Base-by-base conservation (phyloP, 1,140 invertebrate species). In the Zaprionus capensis region DNA sequence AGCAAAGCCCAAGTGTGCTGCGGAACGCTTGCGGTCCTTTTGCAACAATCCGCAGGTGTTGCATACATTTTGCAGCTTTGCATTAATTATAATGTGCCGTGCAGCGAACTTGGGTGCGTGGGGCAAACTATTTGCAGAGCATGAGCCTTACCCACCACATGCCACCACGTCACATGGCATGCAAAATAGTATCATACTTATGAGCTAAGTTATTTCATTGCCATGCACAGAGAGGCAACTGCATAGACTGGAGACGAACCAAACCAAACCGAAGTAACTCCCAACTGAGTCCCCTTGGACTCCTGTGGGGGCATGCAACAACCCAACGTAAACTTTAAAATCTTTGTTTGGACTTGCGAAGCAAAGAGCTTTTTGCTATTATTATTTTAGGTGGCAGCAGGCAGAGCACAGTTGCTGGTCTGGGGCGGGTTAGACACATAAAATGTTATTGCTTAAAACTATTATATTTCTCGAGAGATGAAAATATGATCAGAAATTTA, bases 11-110 rank as follows among this genome's bases (percentile, higher is more conserved):
- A 12, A 5, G 46, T 51, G 46, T 51, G 11, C 20, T 14, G 9
- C 20, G 76, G 71, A 72, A 80, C 79, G 81, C 82, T 92, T 92
- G 88, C 68, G 91, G 91, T 92, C 91, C 83, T 88, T 91, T 91
- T 77, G 17, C 87, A 91, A 92, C 91, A 81, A 92, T 92, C 91
- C 91, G 80, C 91, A 92, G 91, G 91, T 92, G 91, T 92, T 92
- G 91, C 91, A 92, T 88, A 91, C 83, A 87, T 92, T 91, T 82
- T 70, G 79, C 77, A 92, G 91, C 91, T 92, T 92, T 92, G 91
- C 91, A 92, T 92, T 92, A 92, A 92, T 92, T 92, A 92, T 92
- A 86, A 92, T 79, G 81, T 81, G 75, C 64, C 24, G 44, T 76
- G 53, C 20, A 28, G 65, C 44, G 38, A 31, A 44, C 38, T 53